Base-by-base conservation (phyloP, 1,140 invertebrate species). In the Heliconius congener region DNA sequence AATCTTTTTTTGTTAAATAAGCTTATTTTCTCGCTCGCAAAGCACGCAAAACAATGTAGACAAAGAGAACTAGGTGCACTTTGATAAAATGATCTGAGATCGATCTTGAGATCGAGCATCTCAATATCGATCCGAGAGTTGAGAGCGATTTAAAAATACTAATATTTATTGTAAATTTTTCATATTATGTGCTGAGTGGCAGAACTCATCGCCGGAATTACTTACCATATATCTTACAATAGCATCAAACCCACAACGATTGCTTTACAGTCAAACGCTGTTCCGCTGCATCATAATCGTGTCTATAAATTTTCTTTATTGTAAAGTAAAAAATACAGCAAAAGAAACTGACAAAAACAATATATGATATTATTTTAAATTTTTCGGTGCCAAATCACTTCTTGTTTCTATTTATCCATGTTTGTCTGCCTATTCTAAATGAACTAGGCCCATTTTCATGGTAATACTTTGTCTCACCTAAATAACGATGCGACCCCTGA, bases 391-490 rank as follows among this genome's bases (percentile, higher is more conserved):
- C 57, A 23, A 66, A 27, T 6, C 60, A 27, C 60, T 16, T 66
- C 60, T 30, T 27, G 60, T 66, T 66, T 30, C 9, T 27, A 16
- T 78, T 70, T 66, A 76, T 60, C 79, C 57, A n/a, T 74, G 78
- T 79, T 70, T 70, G 76, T 71, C 46, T 70, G 71, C 76, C 84
- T 87, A 84, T 79, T 85, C 84, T 86, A 86, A 87, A 86, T 88
- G 86, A 89, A 89, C 87, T 87, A 83, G 86, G 84, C 83, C 84
- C 85, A 73, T 88, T 84, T 90, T 88, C 86, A 89, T 89, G 87
- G 88, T 90, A 91, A 90, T 91, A 88, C 86, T 84, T 82, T 83
- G 82, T 79, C 84, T 87, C 84, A 87, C 87, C 86, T 90, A 86
- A 85, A 86, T 90, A 84, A 87, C 80, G 85, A 89, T 88, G 85